phyloP scores from a whole-genome alignment of 1,140 invertebrate species.

The Camponotus pennsylvanicus region DNA sequence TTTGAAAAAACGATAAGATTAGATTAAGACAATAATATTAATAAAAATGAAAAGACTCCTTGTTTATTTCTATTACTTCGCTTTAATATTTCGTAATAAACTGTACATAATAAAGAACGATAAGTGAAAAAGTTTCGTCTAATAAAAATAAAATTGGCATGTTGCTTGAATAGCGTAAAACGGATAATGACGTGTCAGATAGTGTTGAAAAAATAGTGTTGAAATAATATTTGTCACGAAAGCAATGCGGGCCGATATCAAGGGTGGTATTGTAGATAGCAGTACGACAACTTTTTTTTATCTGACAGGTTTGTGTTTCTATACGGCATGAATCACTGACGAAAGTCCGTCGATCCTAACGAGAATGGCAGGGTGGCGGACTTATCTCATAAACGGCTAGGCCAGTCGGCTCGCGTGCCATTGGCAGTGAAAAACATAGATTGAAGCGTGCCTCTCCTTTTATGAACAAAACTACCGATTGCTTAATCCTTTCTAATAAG shows the following conservation, averaged over 20 bases:
- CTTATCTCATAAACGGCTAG: slow-evolving; percentile 70
- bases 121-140: neutral
- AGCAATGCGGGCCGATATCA: slow-evolving; percentile 43
- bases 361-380: slow-evolving; percentile 43
- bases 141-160: slow-evolving; percentile 1
- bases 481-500: slow-evolving; percentile 80
- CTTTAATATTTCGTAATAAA: no score
- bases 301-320: slow-evolving; percentile 39
- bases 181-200: slow-evolving; percentile 24
- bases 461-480: slow-evolving; percentile 83
- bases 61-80: neutral
- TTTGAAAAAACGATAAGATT: neutral
- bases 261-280: slow-evolving; percentile 22
- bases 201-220: slow-evolving; percentile 13
- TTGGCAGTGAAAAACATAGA: slow-evolving; percentile 85
- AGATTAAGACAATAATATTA: neutral
- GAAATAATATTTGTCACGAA: slow-evolving; percentile 47
- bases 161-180: neutral
- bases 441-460: slow-evolving; percentile 84
- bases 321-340: slow-evolving; percentile 63
- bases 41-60: neutral
- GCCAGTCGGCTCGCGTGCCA: slow-evolving; percentile 76
- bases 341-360: slow-evolving; percentile 30
- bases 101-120: neutral
- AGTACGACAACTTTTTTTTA: slow-evolving; percentile 30